phyloP scores from a whole-genome alignment of 1,140 invertebrate genomes.

The Brachionus koreanus region DNA sequence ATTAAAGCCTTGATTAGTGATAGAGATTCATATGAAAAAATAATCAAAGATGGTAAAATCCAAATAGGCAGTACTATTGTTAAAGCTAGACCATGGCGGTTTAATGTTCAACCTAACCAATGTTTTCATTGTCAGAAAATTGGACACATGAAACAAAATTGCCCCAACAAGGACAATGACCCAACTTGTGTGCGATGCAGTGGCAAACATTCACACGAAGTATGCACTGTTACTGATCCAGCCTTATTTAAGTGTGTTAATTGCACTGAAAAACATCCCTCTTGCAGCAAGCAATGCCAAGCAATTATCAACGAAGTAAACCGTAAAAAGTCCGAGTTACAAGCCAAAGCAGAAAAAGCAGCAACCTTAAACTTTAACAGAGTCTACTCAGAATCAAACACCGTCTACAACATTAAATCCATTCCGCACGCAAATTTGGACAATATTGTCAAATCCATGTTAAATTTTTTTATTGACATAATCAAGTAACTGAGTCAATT shows the following conservation, averaged over 20 bases:
- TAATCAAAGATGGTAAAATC: background rate
- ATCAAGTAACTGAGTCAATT: background rate
- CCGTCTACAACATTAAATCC: no score
- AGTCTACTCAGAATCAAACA: background rate
- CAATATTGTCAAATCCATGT: background rate
- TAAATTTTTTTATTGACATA: background rate
- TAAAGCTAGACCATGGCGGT: background rate
- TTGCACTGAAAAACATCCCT: background rate
- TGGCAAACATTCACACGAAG: background rate
- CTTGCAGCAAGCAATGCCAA: background rate
- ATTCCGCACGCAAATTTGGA: background rate
- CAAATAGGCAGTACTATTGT: background rate
- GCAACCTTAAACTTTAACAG: no score
- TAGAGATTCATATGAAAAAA: background rate
- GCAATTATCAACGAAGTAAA: background rate
- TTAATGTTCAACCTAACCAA: background rate
- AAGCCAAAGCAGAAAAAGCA: background rate
- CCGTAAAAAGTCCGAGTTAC: background rate
- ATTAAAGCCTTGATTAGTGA: background rate
- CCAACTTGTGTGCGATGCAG: background rate
- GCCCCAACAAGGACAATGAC: background rate
- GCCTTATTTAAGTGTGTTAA: background rate
- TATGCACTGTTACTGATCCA: background rate
- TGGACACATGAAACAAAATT: background rate
- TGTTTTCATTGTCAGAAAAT: background rate